These are phyloP conservation scores for Ceratosolen fusciceps DNA, from an alignment of 1,140 invertebrate genomes.

Conservation along the genomic window DNA sequence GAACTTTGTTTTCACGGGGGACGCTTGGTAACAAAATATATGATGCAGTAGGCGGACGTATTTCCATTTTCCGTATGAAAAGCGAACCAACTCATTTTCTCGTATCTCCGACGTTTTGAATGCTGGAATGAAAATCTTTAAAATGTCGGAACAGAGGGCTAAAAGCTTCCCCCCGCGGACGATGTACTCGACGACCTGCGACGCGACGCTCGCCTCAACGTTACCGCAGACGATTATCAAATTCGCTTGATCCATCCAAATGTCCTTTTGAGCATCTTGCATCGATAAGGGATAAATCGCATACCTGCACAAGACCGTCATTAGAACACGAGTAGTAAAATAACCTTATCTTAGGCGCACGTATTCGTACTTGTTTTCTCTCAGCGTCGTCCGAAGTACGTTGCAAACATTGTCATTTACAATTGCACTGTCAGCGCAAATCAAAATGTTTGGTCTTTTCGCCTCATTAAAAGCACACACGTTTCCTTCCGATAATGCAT, in stretches of 20 bases:
- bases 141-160: slow-evolving; percentile 85
- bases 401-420: slow-evolving; percentile 80
- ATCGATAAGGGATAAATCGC: slow-evolving; percentile 80
- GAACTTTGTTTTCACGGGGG: slow-evolving; percentile 84
- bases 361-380: slow-evolving; percentile 77
- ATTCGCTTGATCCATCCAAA: slow-evolving; percentile 81
- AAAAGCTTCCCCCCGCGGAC: slow-evolving; percentile 82
- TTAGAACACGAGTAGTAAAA: neutral
- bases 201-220: slow-evolving; percentile 76
- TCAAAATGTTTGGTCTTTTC: slow-evolving; percentile 87
- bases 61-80: slow-evolving; percentile 86
- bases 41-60: slow-evolving; percentile 88
- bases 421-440: slow-evolving; percentile 84
- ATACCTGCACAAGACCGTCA: slow-evolving; percentile 74
- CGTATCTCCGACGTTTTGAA: slow-evolving; percentile 87
- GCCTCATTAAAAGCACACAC: slow-evolving; percentile 27
- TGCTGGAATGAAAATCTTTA: slow-evolving; percentile 82
- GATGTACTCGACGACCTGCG: slow-evolving; percentile 81
- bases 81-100: slow-evolving; percentile 85
- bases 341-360: neutral
- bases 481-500: slow-evolving; percentile 53
- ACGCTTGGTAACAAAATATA: slow-evolving; percentile 89
- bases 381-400: slow-evolving; percentile 78
- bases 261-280: slow-evolving; percentile 74
- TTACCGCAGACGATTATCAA: slow-evolving; percentile 85